Percentiles rank a stretch among this genome's conserved stretches.
Evolutionary conservation across 2,888 invertebrate species (phyloP).

Genomic region (Napeogenes inachia): DNA sequence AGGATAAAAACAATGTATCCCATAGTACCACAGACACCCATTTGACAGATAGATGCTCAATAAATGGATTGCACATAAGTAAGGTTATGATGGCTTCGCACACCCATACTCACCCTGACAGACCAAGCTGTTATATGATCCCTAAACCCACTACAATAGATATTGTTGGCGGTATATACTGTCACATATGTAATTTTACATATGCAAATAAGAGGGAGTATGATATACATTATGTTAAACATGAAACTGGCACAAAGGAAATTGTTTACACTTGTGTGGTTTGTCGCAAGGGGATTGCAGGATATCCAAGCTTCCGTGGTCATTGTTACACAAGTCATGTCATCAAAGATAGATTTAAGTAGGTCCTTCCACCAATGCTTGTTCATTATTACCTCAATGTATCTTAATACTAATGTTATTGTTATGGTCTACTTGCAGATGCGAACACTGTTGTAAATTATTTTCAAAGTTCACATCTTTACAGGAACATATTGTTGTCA

Average conservation of each 20-base stretch:
- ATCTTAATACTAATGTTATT: constrained; percentile 1
- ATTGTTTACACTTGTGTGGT: constrained; percentile 77
- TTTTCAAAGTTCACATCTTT: constrained; percentile 55
- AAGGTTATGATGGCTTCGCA: constrained; percentile 48
- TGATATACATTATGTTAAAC: constrained; percentile 72
- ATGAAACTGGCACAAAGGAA: constrained; percentile 45
- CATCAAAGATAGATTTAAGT: constrained; percentile 76
- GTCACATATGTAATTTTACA: constrained; percentile 73
- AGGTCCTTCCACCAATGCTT: constrained; percentile 34
- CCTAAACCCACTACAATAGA: constrained; percentile 61
- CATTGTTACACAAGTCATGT: constrained; percentile 78
- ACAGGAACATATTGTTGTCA: constrained; percentile 49
- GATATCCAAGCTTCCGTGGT: constrained; percentile 77
- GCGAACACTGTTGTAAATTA: constrained; percentile 52
- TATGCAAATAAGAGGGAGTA: constrained; percentile 73
- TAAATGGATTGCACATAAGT: constrained; percentile 66
- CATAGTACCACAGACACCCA: constrained; percentile 52
- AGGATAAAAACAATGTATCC: constrained; percentile 50
- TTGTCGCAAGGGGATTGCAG: constrained; percentile 72
- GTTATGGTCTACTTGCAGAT: constrained; percentile 45
- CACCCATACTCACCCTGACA: constrained; percentile 30
- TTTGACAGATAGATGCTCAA: constrained; percentile 51
- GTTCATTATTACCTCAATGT: not conserved
- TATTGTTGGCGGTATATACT: constrained; percentile 74
- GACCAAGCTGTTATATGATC: constrained; percentile 28